Base-by-base conservation (phyloP, 2,113 vertebrate genomes). In the Hippocampus barbouri region DNA sequence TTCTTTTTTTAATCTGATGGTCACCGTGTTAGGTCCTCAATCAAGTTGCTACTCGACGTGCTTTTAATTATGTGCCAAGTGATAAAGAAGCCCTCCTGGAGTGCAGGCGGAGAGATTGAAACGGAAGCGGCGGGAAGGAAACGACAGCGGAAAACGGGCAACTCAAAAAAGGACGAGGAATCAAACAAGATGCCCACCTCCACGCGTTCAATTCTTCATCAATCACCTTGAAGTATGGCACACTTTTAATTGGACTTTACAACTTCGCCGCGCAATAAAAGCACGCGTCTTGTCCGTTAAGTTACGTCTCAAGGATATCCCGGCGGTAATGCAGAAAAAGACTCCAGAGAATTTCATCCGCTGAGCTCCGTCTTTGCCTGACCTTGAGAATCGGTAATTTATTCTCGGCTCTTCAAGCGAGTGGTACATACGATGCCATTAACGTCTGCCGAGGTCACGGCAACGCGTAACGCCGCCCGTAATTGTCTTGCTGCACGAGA, bases 381-480 rank as follows among this genome's bases (percentile, higher is more conserved):
- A 88, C 89, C 86, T 85, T 88, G 82, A 83, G 64, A 79, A 81
- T 81, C 60, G n/a, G 30, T 82, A 71, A 87, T 84, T 69, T 83
- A 86, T 86, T 87, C 78, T 43, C n/a, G 62, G 73, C 66, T 77
- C 79, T 72, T 20, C 77, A 59, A 54, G 54, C 49, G 82, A 73
- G 57, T n/a, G 71, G 72, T 56, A 73, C 73, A 72, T 56, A 75
- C 66, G 75, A 79, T 66, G 68, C 72, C 68, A 83, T 82, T 73
- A 84, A 80, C 77, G 83, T 80, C 47, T 66, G 66, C 20, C 80
- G 53, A 69, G 73, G 72, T 81, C 81, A 76, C 59, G 60, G 25
- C 34, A 41, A n/a, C 66, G 70, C 62, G 60, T 51, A 70, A 78
- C 43, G 40, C 63, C 71, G 54, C 34, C 43, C 73, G 53, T 75